These are phyloP conservation scores for Caenorhabditis becei DNA, from an alignment of 2,888 invertebrate species.

Conservation along the genomic window DNA sequence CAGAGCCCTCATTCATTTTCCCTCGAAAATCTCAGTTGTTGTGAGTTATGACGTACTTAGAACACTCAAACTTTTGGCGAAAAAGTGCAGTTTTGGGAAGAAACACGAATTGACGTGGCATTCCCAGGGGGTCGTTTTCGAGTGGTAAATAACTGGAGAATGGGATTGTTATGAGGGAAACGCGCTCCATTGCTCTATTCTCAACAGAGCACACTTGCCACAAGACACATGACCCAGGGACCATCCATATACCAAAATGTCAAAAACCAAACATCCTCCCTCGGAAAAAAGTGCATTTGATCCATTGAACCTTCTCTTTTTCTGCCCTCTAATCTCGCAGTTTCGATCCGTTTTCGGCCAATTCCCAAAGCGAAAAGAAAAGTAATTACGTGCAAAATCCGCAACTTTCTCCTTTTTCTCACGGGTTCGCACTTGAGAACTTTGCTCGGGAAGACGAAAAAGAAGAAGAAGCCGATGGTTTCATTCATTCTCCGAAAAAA, in stretches of 20 bases:
- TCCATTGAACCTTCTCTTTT: neutral
- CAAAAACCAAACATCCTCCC: too few relatives aligned
- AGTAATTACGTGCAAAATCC: conserved; percentile 7
- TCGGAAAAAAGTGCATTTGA: neutral
- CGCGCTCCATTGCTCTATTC: too few relatives aligned
- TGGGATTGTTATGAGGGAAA: neutral
- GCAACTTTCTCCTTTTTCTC: conserved; percentile 3
- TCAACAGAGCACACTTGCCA: too few relatives aligned
- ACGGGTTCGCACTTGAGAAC: neutral
- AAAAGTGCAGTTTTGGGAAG: neutral
- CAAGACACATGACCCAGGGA: too few relatives aligned
- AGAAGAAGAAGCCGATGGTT: neutral
- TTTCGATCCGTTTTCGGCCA: neutral
- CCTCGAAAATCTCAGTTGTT: conserved; percentile 11
- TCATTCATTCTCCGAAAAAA: neutral
- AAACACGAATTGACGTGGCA: neutral
- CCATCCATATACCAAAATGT: too few relatives aligned
- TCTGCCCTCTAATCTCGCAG: neutral
- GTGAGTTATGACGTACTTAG: conserved; percentile 33
- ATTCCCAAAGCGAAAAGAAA: neutral
- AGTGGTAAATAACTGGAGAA: neutral
- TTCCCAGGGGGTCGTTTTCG: neutral
- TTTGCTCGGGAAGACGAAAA: neutral
- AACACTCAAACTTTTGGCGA: neutral
- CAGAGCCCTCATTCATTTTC: neutral